Evolutionary conservation across 2,888 invertebrate genomes (phyloP), one percentile per base, ranked within the genome.

Genomic region (Drosophila rubida): DNA sequence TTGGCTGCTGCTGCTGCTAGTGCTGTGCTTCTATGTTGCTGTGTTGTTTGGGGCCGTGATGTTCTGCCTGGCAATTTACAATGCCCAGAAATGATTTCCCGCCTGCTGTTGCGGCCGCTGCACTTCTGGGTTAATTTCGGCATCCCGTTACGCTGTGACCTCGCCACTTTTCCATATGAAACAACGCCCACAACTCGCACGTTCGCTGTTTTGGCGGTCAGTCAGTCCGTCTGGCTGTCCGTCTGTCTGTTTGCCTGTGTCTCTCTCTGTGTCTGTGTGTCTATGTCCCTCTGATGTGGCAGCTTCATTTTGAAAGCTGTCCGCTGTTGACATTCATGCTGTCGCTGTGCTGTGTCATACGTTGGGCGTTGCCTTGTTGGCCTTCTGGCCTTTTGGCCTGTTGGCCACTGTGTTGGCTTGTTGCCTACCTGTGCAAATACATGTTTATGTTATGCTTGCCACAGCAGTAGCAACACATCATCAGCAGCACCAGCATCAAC

Each of bases 61-160:
- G 58, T 61, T 44, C 73, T 54, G 62, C 49, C 64, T 64, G 75
- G 59, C 75, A 75, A 64, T 78, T 78, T 78, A 78, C 81, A 81
- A 75, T 70, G 77, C 63, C 79, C 75, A 59, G 73, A 77, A 74
- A 74, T 74, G 74, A 74, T 77, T 74, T 74, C 61, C 67, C 73
- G 73, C 57, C 73, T 58, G 49, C 48, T 71, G 76, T 49, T 63
- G 75, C 57, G 69, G 71, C 54, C 60, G 55, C 53, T 75, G 78
- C 68, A 81, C 82, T 75, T 82, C 67, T 61, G 78, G 83, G 72
- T 83, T 83, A 88, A 88, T 88, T 83, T 82, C 67, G 75, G 87
- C 72, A 80, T 82, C 66, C 64, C 70, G 72, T 70, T 80, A 72
- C 84, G 64, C 66, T 65, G n/a, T 60, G 77, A 66, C 65, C 76